Evolutionary conservation across 2,888 invertebrate genomes (phyloP), one percentile per base, ranked within the genome.

Genomic region (Tenthredo mesomela): DNA sequence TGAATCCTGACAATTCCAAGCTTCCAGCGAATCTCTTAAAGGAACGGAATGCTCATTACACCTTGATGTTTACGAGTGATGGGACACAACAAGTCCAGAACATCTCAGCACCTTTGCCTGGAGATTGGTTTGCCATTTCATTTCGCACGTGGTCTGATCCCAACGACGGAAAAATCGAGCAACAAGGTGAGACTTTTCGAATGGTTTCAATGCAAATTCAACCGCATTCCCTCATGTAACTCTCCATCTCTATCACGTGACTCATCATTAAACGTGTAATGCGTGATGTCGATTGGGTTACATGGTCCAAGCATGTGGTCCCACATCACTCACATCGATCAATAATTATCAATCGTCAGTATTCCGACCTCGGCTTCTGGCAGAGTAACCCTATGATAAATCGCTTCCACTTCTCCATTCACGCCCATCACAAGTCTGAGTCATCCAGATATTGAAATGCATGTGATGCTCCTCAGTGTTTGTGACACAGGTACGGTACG

Each of bases 121-220:
- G 97, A 0, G 96, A 96, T 90, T 97, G 97, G 96, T 97, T 96
- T 93, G 96, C 96, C 0, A 95, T 97, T 84, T 96, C 96, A 9
- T 98, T 97, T 92, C 94, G 97, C 86, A 95, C 96, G 84, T 97
- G 97, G 96, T 95, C 95, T 77, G 96, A 97, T 94, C 97, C 97
- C 2, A 95, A 95, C 87, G 93, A 94, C 61, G 96, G 96, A 89
- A 95, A 96, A 86, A 97, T 97, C 87, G 95, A 95, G 88, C 97
- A 97, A 89, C 95, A 97, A 95, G 97, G 97, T 96, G 93, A 90
- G 91, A 77, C 33, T 47, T 84, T 37, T 43, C 37, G 37, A 47
- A 33, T 15, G 50, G 84, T 21, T 25, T 61, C 21, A 18, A 54
- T 25, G 40, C 6, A 54, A 84, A 84, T 84, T 84, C 47, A 75